Evolutionary conservation across 1,140 invertebrate genomes (phyloP).

Genomic region (Coenobita brevimanus): DNA sequence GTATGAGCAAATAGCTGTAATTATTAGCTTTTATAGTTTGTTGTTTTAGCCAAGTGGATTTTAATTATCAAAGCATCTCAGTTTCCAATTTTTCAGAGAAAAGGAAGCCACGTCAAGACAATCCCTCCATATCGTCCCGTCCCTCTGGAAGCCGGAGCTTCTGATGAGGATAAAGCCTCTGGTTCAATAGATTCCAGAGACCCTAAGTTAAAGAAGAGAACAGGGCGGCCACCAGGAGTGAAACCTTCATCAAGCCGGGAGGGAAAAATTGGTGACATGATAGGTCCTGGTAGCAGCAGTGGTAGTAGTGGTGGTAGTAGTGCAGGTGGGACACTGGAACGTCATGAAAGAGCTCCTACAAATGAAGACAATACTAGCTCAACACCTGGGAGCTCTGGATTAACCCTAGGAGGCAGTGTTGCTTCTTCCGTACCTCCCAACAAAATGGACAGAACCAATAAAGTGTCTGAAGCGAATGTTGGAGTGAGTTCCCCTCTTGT

Average conservation of each 20-base stretch:
- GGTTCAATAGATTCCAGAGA: slow-evolving; percentile 52
- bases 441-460: slow-evolving; percentile 34
- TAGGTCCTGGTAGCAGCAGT: slow-evolving; percentile 34
- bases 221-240: slow-evolving; percentile 46
- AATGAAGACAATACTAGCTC: slow-evolving; percentile 17
- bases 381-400: slow-evolving; percentile 44
- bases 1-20: no score
- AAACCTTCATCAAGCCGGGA: slow-evolving; percentile 29
- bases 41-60: no score
- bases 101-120: slow-evolving; percentile 69
- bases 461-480: slow-evolving; percentile 48
- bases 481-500: slow-evolving; percentile 35
- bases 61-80: no score
- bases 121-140: slow-evolving; percentile 68
- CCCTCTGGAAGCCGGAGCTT: slow-evolving; percentile 48
- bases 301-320: slow-evolving; percentile 24
- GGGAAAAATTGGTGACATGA: slow-evolving; percentile 52
- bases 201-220: slow-evolving; percentile 54
- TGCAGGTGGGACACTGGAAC: slow-evolving; percentile 15
- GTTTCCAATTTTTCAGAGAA: slow-evolving; percentile 36
- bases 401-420: slow-evolving; percentile 22
- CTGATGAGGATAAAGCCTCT: slow-evolving; percentile 56
- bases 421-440: background rate
- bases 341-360: slow-evolving; percentile 22
- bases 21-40: no score